phyloP scores from a whole-genome alignment of 1,140 invertebrate species.

The Battus philenor region DNA sequence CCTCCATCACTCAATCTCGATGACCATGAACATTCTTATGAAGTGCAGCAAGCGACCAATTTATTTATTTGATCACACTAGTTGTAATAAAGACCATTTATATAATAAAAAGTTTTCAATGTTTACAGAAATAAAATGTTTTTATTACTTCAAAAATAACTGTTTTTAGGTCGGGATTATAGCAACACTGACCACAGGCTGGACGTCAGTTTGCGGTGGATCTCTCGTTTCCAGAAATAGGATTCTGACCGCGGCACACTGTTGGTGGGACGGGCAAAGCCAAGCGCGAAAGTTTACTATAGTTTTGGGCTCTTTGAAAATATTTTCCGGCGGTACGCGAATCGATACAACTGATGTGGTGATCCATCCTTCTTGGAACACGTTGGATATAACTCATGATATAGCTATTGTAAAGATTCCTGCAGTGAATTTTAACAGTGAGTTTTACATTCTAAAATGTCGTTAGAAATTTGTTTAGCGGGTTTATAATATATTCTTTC shows the following conservation, averaged over 20 bases:
- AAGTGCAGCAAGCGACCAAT: too few species aligned
- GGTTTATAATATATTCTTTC: too few species aligned
- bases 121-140: too few species aligned
- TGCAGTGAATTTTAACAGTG: constrained; percentile 39
- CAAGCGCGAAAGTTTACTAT: constrained; percentile 27
- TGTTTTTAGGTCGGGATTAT: constrained; percentile 35
- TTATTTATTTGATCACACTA: too few species aligned
- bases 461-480: too few species aligned
- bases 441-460: too few species aligned
- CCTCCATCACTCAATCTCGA: too few species aligned
- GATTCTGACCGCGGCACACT: constrained; percentile 42
- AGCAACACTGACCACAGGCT: constrained; percentile 13
- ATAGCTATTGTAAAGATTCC: constrained; percentile 72
- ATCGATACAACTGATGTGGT: constrained; percentile 20
- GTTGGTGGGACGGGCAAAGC: constrained; percentile 34
- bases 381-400: constrained; percentile 68
- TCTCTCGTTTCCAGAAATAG: constrained; percentile 26
- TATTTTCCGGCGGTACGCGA: constrained; percentile 34
- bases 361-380: constrained; percentile 28
- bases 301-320: constrained; percentile 27
- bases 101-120: too few species aligned
- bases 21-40: too few species aligned
- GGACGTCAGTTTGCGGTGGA: constrained; percentile 31
- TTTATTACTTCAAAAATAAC: too few species aligned
- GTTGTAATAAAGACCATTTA: too few species aligned